phyloP scores from a whole-genome alignment of 2,797 vertebrate genomes.

The Poecilia gillii region DNA sequence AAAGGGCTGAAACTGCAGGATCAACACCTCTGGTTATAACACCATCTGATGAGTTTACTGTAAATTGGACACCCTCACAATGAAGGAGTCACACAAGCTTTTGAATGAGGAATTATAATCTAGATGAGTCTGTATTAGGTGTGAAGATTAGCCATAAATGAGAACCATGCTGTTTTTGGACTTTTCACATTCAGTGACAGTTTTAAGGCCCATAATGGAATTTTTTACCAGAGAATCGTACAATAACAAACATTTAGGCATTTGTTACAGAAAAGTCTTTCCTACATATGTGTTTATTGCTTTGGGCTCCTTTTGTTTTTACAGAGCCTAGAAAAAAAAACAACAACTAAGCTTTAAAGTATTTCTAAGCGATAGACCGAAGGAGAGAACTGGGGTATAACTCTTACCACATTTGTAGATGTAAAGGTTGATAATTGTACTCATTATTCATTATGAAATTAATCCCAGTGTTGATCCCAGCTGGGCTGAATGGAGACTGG shows the following conservation, averaged over 20 bases:
- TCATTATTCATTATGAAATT: too few relatives aligned
- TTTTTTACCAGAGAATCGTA: background rate
- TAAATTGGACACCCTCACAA: background rate
- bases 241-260: background rate
- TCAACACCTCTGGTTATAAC: background rate
- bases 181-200: background rate
- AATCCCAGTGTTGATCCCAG: too few relatives aligned
- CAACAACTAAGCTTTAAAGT: too few relatives aligned
- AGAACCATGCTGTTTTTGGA: background rate
- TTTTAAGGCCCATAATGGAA: background rate
- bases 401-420: background rate
- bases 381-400: background rate
- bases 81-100: background rate
- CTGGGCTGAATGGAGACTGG: too few relatives aligned
- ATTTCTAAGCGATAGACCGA: background rate
- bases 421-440: too few relatives aligned
- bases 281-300: background rate
- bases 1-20: conserved; percentile 6
- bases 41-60: conserved; percentile 1
- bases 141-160: background rate
- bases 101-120: conserved; percentile 4
- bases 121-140: background rate
- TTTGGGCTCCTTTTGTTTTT: background rate
- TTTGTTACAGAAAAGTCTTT: background rate
- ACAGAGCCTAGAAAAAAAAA: background rate